Conservation (phyloP, 2,797 vertebrate genomes). For the Brachymystax lenok region DNA sequence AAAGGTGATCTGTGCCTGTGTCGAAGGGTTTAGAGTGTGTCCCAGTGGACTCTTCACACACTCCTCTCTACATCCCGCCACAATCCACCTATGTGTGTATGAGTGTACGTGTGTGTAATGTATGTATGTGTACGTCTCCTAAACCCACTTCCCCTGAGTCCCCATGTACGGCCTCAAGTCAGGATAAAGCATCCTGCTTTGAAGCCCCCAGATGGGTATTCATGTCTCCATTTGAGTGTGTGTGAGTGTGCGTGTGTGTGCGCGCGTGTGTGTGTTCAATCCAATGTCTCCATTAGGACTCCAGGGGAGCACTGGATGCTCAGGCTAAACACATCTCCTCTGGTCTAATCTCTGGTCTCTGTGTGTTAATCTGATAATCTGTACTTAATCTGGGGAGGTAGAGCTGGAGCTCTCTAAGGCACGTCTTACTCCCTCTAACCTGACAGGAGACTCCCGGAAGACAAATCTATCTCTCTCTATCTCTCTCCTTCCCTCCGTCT, state of each 20-base stretch:
- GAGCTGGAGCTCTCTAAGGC: background rate
- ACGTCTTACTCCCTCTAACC: slow-evolving; percentile 6
- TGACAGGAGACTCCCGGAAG: slow-evolving; percentile 3
- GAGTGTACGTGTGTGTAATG: background rate
- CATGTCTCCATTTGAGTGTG: background rate
- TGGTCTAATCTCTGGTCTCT: slow-evolving; percentile 33
- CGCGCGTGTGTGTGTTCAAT: slow-evolving; percentile 12
- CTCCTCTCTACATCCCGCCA: background rate
- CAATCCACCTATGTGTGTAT: background rate
- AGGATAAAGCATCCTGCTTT: background rate
- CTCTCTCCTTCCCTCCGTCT: background rate
- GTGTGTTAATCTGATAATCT: slow-evolving; percentile 11
- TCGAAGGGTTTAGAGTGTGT: slow-evolving; percentile 15
- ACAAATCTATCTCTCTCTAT: background rate
- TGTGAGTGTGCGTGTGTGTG: background rate
- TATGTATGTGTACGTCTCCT: background rate
- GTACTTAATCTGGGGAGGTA: slow-evolving; percentile 2
- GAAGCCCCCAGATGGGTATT: background rate
- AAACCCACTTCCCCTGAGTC: slow-evolving; percentile 17
- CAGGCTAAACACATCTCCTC: slow-evolving; percentile 12
- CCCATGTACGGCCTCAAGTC: slow-evolving; percentile 1
- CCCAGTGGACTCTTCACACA: background rate
- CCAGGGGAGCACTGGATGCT: slow-evolving; percentile 25
- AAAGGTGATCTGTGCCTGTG: background rate
- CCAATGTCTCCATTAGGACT: slow-evolving; percentile 35